Evolutionary conservation across 2,113 vertebrate genomes (phyloP).

Genomic region (Toxotes chatareus): DNA sequence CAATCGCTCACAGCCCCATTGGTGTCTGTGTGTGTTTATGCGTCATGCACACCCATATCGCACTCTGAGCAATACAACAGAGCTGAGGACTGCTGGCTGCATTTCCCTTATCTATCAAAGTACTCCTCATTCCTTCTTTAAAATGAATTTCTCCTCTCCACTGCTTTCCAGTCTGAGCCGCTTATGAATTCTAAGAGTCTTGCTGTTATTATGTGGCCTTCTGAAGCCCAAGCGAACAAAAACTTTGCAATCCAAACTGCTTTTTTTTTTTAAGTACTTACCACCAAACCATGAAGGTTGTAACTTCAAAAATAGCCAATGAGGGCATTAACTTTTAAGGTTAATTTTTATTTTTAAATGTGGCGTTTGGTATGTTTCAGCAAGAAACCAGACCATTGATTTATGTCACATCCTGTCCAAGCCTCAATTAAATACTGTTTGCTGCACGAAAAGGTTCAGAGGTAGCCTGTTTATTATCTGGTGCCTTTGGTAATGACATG

Average conservation of each 20-base stretch:
- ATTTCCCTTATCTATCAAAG: constrained; percentile 77
- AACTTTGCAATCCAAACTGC: constrained; percentile 35
- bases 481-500: constrained; percentile 46
- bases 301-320: background rate
- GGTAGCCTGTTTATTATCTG: constrained; percentile 42
- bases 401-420: constrained; percentile 28
- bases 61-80: constrained; percentile 60
- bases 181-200: constrained; percentile 59
- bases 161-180: constrained; percentile 61
- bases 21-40: constrained; percentile 63
- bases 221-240: constrained; percentile 32
- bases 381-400: constrained; percentile 25
- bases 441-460: constrained; percentile 34
- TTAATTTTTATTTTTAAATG: constrained; percentile 8
- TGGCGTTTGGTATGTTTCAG: constrained; percentile 24
- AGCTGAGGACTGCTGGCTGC: constrained; percentile 65
- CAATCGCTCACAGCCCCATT: constrained; percentile 39
- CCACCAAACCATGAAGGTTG: background rate
- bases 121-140: constrained; percentile 67
- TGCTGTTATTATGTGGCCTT: constrained; percentile 56
- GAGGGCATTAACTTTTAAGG: constrained; percentile 11
- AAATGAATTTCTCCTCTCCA: constrained; percentile 78
- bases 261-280: constrained; percentile 14
- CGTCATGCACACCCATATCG: constrained; percentile 58
- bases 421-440: constrained; percentile 47